Evolutionary conservation across 2,888 invertebrate species (phyloP).

Genomic region (Lasioglossum leucozonium): DNA sequence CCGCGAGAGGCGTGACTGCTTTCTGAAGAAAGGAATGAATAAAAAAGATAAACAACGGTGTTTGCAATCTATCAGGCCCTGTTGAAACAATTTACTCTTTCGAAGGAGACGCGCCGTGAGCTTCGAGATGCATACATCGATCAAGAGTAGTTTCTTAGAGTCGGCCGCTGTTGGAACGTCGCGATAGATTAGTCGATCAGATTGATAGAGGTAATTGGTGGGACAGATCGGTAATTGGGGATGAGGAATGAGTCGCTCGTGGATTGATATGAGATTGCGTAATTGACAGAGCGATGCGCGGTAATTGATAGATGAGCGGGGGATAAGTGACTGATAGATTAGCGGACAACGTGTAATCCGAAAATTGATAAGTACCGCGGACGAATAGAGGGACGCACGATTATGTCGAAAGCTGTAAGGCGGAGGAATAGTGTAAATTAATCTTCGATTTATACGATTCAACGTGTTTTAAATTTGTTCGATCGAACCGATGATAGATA

Average conservation of each 20-base stretch:
- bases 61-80: neutral
- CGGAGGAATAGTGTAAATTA: neutral
- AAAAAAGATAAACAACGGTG: neutral
- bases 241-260: neutral
- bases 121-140: neutral
- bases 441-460: neutral
- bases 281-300: neutral
- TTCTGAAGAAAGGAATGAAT: neutral
- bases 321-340: neutral
- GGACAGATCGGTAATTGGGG: neutral
- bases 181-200: neutral
- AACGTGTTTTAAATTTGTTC: neutral
- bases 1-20: neutral
- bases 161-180: neutral
- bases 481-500: neutral
- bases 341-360: neutral
- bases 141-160: neutral
- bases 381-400: neutral
- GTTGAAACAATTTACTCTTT: neutral
- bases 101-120: neutral
- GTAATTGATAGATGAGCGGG: neutral
- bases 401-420: neutral
- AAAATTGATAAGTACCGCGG: neutral
- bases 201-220: neutral
- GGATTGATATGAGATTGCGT: neutral